Evolutionary conservation across 2,797 vertebrate genomes (phyloP), one percentile per base, ranked within the genome.

Genomic region (Crypturellus tataupa): DNA sequence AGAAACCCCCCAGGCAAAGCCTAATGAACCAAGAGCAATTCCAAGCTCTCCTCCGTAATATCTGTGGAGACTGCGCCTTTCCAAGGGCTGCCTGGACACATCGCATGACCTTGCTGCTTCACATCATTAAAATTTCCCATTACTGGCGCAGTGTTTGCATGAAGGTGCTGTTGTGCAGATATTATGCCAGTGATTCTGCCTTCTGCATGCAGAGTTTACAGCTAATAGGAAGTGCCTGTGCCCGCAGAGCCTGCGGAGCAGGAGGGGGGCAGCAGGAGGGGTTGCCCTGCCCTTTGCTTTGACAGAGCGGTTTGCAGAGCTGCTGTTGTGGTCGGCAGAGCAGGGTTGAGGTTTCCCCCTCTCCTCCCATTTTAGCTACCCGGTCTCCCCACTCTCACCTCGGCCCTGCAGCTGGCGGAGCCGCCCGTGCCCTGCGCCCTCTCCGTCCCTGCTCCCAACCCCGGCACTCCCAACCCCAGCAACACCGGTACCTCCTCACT

Each of bases 11-110:
- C 92, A 95, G 97, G 97, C 97, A 96, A 96, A 97, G 94, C 97
- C 97, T 97, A 97, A 98, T 96, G 97, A 98, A 97, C 94, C 97
- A 95, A 85, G 88, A 97, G 96, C 97, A 87, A 95, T 97, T 96
- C 96, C 75, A 95, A 96, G 95, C 95, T 95, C 80, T 96, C 77
- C 90, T 94, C 95, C 88, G 79, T 89, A 94, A 49, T 95, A 93
- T 93, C 97, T 97, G 89, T 88, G 90, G 72, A 95, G 94, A 69
- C 90, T 55, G 89, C 90, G 91, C 95, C 96, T 93, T 96, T 97
- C 88, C 56, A 56, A 94, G 93, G 90, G 96, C 96, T 96, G 94
- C 94, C 93, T 90, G 97, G 95, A 94, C 95, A 51, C 89, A 77
- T 8, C 5, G 87, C 93, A 95, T 97, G 97, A 97, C 97, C 97